phyloP scores from a whole-genome alignment of 2,113 vertebrate genomes.

The Gorsachius goisagi region DNA sequence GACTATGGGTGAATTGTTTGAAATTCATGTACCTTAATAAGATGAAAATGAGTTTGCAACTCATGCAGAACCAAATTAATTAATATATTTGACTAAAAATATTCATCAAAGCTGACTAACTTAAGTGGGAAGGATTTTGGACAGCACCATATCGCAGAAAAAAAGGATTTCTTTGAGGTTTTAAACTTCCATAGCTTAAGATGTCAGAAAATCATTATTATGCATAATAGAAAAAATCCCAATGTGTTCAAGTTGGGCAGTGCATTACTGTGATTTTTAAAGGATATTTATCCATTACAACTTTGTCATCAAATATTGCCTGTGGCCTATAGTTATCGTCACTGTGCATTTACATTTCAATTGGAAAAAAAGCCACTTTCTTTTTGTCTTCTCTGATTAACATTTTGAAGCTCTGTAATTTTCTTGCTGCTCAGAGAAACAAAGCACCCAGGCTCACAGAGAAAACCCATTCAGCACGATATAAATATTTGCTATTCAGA shows the following conservation, averaged over 20 bases:
- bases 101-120: not conserved
- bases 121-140: not conserved
- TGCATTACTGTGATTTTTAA: constrained; percentile 68
- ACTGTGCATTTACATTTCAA: constrained; percentile 79
- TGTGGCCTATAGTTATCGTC: constrained; percentile 76
- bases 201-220: constrained; percentile 24
- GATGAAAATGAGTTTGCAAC: not conserved
- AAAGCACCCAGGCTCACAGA: constrained; percentile 78
- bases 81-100: not conserved
- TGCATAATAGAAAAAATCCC: constrained; percentile 24
- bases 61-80: not conserved
- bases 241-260: constrained; percentile 49
- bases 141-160: not conserved
- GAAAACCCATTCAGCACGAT: constrained; percentile 89
- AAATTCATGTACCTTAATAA: not conserved
- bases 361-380: constrained; percentile 77
- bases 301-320: constrained; percentile 82
- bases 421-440: constrained; percentile 80
- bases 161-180: not conserved
- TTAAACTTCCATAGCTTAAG: not conserved
- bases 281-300: constrained; percentile 80
- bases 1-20: not conserved
- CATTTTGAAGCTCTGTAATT: constrained; percentile 84
- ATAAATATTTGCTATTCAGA: constrained; percentile 95
- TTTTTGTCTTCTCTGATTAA: constrained; percentile 84